Evolutionary conservation across 2,797 vertebrate genomes (phyloP).

Genomic region (Holocentrus rufus): DNA sequence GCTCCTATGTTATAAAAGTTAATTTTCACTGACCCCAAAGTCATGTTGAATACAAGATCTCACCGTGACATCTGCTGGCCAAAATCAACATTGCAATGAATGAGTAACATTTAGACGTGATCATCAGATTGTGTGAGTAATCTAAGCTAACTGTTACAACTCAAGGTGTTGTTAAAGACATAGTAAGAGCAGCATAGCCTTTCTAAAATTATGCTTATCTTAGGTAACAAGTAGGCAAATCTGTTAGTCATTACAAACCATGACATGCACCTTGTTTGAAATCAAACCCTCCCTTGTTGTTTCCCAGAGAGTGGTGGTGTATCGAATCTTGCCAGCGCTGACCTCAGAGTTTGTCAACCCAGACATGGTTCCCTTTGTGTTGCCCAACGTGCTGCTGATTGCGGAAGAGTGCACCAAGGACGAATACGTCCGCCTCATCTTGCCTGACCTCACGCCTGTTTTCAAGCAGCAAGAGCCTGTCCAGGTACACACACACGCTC

Average conservation of each 20-base stretch:
- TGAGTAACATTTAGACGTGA: background rate
- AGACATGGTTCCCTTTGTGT: slow-evolving; percentile 98
- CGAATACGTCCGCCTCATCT: slow-evolving; percentile 91
- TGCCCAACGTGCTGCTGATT: slow-evolving; percentile 97
- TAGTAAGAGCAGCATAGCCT: too few species aligned
- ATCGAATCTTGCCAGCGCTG: slow-evolving; percentile 92
- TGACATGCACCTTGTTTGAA: too few species aligned
- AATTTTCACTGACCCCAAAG: background rate
- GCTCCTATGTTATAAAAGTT: background rate
- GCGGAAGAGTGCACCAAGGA: slow-evolving; percentile 98
- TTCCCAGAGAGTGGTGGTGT: slow-evolving; percentile 91
- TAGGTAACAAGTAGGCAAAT: too few species aligned
- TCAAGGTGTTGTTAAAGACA: too few species aligned
- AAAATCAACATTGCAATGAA: slow-evolving; percentile 48
- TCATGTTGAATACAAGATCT: slow-evolving; percentile 44
- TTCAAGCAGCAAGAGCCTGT: slow-evolving; percentile 98
- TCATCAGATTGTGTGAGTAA: too few species aligned
- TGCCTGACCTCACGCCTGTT: slow-evolving; percentile 95
- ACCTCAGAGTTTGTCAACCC: slow-evolving; percentile 97
- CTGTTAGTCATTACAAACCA: too few species aligned
- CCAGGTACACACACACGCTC: slow-evolving; percentile 83
- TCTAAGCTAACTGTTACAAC: too few species aligned
- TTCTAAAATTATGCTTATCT: too few species aligned
- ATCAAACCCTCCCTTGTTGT: too few species aligned
- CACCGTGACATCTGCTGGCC: slow-evolving; percentile 70